These are phyloP conservation scores for Scomber colias DNA, from an alignment of 2,113 vertebrate species.

Conservation along the genomic window DNA sequence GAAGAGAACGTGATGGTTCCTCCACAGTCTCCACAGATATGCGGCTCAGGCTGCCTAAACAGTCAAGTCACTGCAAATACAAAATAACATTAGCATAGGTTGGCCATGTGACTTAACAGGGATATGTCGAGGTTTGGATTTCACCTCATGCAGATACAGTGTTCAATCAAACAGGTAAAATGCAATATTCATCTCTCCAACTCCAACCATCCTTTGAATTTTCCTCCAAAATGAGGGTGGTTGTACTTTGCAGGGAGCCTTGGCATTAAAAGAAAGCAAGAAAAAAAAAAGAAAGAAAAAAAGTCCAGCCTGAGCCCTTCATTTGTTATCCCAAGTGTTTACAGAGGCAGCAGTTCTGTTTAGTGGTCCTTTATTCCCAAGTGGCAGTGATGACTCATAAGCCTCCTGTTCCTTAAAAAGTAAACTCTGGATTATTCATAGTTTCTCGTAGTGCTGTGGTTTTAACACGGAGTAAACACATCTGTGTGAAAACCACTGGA, in stretches of 20 bases:
- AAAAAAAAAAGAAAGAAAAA: conserved; percentile 8
- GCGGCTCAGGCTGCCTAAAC: conserved; percentile 32
- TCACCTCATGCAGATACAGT: not conserved
- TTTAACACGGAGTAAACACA: conserved; percentile 4
- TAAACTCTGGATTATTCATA: not conserved
- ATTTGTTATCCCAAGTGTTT: conserved; percentile 48
- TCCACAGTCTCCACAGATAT: not conserved
- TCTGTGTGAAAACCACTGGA: conserved; percentile 43
- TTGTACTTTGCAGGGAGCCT: conserved; percentile 12
- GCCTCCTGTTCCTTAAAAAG: conserved; percentile 18
- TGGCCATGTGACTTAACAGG: not conserved
- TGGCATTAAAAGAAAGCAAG: conserved; percentile 34
- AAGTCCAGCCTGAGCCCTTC: conserved; percentile 43
- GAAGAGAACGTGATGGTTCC: not conserved
- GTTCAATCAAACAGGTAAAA: not conserved
- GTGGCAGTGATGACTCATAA: conserved; percentile 67
- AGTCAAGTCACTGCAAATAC: not conserved
- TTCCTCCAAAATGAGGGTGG: not conserved
- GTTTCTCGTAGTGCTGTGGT: not conserved
- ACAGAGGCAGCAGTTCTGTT: conserved; percentile 51
- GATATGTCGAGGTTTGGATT: not conserved
- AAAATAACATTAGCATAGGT: conserved; percentile 3
- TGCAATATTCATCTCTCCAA: not conserved
- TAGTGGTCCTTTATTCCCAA: conserved; percentile 60
- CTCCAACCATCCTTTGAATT: not conserved